Evolutionary conservation across 1,140 invertebrate genomes (phyloP), one percentile per base, ranked within the genome.

Genomic region (Sarcophaga bullata): DNA sequence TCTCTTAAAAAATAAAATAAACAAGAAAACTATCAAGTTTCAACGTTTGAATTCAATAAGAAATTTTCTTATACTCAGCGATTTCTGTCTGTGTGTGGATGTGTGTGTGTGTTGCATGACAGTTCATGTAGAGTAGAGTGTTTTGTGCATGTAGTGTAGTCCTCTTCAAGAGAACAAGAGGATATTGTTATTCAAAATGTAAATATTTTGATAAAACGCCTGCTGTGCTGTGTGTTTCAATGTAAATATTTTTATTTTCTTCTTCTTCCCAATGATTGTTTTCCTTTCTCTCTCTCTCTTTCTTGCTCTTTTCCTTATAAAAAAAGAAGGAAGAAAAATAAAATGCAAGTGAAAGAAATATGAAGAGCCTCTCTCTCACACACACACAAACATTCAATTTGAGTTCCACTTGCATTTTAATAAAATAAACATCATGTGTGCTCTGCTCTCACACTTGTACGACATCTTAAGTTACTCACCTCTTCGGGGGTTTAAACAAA

Each of bases 161-260:
- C 75, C 75, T 37, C 75, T 78, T 19, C 47, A 48, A 19, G n/a
- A 13, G 75, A n/a, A 50, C 75, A 37, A 37, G 25, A 37, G 25
- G 4, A 37, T 4, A 37, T 37, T 37, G 25, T 37, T 37, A 37
- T 37, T 25, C 75, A 50, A 37, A 37, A 37, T 78, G 75, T 78
- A 78, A 78, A 78, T 78, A 78, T 78, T 78, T 17, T 78, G 75
- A 78, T 78, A 78, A 78, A 78, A 78, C 75, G 75, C 75, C 75
- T 78, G 75, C 75, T 78, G 75, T 37, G 25, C 25, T 37, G 25
- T 37, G 25, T 37, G 25, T 78, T 78, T 78, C 75, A 52, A 15
- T 19, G 48, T 78, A 78, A 78, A 78, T 78, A 78, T 78, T 37
- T 37, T 78, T 78, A 78, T 50, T 49, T 50, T 72, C 52, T 54